These are phyloP conservation scores for Psephotus haematonotus DNA, from an alignment of 2,113 vertebrate genomes.

Conservation along the genomic window DNA sequence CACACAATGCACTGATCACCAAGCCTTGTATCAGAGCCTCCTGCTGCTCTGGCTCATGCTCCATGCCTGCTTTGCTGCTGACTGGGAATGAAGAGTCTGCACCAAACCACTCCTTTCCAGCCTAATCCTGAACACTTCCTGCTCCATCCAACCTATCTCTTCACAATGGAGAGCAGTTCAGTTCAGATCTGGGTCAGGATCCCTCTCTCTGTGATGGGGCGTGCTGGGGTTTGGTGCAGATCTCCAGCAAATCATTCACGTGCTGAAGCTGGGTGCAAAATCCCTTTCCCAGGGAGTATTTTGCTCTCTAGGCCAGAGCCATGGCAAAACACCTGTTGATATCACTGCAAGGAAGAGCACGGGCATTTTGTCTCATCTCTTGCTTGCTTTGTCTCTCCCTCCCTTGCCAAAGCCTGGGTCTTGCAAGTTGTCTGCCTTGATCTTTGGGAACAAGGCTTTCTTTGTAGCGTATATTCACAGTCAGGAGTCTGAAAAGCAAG, in stretches of 20 bases:
- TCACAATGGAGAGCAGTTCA: neutral
- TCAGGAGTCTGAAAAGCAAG: neutral
- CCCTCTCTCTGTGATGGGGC: neutral
- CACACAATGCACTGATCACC: neutral
- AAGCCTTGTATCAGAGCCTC: neutral
- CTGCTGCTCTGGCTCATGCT: neutral
- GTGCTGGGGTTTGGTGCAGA: neutral
- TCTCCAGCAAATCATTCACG: neutral
- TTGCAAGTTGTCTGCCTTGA: neutral
- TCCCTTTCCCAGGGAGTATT: neutral
- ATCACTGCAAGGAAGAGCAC: neutral
- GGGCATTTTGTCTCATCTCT: neutral
- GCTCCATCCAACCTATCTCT: neutral
- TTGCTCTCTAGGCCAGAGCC: neutral
- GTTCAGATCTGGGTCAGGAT: neutral
- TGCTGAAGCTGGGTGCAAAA: neutral
- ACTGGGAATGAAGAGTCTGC: neutral
- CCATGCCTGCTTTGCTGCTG: neutral
- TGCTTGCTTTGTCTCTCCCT: neutral
- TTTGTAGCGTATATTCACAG: neutral
- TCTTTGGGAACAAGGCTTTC: neutral
- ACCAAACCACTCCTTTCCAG: neutral
- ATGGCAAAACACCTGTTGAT: neutral
- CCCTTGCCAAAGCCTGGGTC: neutral
- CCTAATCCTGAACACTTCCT: neutral